Conservation (phyloP, 2,797 vertebrate genomes). For the Nyctibius grandis region DNA sequence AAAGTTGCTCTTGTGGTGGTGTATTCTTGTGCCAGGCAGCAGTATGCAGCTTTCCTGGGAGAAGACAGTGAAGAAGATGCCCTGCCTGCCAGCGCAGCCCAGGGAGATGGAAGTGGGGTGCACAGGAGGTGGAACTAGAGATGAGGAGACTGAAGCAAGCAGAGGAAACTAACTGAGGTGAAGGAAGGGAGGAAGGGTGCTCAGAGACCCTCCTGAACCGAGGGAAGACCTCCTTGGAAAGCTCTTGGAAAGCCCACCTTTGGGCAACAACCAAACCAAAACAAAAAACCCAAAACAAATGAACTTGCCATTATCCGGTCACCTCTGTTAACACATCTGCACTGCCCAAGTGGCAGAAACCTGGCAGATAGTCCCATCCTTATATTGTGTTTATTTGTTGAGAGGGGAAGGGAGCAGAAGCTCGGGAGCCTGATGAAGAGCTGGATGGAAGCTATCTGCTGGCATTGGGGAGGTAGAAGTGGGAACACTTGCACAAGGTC, state of each 20-base stretch:
- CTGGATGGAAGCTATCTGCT: not conserved
- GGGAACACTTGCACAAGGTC: not conserved
- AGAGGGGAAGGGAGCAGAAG: not conserved
- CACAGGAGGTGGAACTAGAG: not conserved
- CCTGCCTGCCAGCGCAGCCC: fast-evolving
- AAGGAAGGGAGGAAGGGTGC: not conserved
- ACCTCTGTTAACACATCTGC: not conserved
- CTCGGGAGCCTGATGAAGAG: not conserved
- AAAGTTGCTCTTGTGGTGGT: not conserved
- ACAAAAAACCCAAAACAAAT: not conserved
- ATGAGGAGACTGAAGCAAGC: not conserved
- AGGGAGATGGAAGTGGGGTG: fast-evolving
- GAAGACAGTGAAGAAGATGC: fast-evolving
- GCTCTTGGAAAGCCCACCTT: not conserved
- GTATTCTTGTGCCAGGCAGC: not conserved
- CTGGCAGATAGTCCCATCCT: not conserved
- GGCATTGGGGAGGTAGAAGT: not conserved
- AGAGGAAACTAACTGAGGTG: not conserved
- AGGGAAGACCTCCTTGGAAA: not conserved
- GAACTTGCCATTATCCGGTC: not conserved
- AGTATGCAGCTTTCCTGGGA: fast-evolving
- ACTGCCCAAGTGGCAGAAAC: not conserved
- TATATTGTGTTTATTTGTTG: not conserved
- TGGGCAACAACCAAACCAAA: not conserved
- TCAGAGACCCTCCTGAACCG: not conserved